Evolutionary conservation across 2,113 vertebrate species (phyloP).

Genomic region (Nicator chloris): DNA sequence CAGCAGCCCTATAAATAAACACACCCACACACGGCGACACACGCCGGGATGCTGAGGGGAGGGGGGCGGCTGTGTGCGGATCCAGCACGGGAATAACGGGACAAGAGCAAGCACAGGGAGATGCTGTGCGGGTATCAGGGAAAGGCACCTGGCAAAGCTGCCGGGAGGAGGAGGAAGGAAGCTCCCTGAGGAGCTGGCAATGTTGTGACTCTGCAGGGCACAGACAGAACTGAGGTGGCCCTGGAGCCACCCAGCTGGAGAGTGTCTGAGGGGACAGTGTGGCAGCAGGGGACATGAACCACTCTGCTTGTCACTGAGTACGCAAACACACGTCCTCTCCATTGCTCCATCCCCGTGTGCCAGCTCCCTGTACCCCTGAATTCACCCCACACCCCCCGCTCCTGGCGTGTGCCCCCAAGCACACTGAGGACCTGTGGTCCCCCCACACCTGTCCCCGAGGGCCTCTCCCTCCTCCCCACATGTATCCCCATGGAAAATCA

Average conservation of each 20-base stretch:
- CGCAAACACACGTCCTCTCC: too few species aligned
- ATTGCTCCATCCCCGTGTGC: neutral
- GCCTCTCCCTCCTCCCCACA: fast-evolving
- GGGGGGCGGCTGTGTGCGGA: neutral
- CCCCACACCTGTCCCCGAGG: fast-evolving
- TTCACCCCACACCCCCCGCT: neutral
- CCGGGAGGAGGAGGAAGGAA: neutral
- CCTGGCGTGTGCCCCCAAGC: fast-evolving
- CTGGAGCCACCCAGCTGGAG: neutral
- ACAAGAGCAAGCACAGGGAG: neutral
- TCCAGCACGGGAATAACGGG: neutral
- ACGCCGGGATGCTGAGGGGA: neutral
- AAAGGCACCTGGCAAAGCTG: neutral
- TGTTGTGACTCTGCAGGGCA: neutral
- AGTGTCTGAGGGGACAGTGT: neutral
- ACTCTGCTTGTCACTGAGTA: fast-evolving
- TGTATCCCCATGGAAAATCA: neutral
- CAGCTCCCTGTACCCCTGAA: fast-evolving
- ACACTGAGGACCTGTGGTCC: neutral
- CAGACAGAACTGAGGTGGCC: neutral
- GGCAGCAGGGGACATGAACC: fast-evolving
- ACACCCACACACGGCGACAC: neutral
- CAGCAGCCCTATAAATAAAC: constrained; percentile 22
- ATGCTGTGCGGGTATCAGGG: neutral
- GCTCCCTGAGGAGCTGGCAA: neutral